Percentiles rank a stretch among this genome's conserved stretches.
Evolutionary conservation across 2,888 invertebrate genomes (phyloP).

Genomic region (Pachliopta kotzebuea): DNA sequence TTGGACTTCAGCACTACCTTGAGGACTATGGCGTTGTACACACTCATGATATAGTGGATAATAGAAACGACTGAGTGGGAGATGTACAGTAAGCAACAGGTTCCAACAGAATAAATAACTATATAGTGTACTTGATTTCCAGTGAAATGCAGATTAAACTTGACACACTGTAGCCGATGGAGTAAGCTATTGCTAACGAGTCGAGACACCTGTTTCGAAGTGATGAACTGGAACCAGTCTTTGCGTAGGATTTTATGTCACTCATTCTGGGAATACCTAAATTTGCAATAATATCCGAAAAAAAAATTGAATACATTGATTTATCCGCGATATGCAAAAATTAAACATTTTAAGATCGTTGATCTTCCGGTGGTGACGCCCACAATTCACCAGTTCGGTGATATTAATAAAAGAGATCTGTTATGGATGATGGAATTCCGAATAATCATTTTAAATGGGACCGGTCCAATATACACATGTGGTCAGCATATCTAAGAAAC

Average conservation of each 20-base stretch:
- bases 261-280: neutral
- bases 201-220: too few species aligned
- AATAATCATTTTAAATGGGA: slow-evolving; percentile 57
- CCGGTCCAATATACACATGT: slow-evolving; percentile 41
- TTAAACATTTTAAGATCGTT: slow-evolving; percentile 36
- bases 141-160: too few species aligned
- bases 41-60: neutral
- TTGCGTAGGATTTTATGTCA: too few species aligned
- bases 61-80: neutral
- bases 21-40: slow-evolving; percentile 8
- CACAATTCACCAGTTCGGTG: slow-evolving; percentile 51
- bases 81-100: too few species aligned
- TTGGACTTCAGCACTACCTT: slow-evolving; percentile 43
- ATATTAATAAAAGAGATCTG: slow-evolving; percentile 43
- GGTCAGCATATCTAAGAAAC: neutral
- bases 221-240: too few species aligned
- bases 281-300: neutral
- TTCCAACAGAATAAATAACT: too few species aligned
- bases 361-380: slow-evolving; percentile 55
- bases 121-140: too few species aligned
- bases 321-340: slow-evolving; percentile 12
- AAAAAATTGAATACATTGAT: neutral
- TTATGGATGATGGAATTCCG: slow-evolving; percentile 52
- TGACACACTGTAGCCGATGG: too few species aligned
- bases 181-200: too few species aligned